Evolutionary conservation across 2,113 vertebrate genomes (phyloP), one percentile per base, ranked within the genome.

Genomic region (Condylura cristata): DNA sequence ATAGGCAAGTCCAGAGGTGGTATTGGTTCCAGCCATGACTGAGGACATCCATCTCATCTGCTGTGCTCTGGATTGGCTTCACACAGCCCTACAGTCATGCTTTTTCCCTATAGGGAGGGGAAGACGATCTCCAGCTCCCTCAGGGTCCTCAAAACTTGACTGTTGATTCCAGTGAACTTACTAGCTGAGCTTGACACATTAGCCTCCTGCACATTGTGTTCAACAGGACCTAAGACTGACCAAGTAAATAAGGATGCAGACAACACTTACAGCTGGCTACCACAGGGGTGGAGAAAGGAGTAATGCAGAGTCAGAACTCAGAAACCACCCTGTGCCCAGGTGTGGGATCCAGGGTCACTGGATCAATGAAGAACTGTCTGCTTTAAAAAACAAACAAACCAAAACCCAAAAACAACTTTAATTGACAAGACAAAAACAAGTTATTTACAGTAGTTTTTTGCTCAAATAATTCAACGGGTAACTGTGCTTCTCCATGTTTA

Each of bases 401-500:
- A 56, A 96, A 93, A 96, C 91, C 93, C 81, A 83, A 89, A 86
- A 96, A 87, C 92, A 96, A 93, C 80, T 97, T 97, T 97, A 97
- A 97, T 97, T 96, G 91, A 97, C 96, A 96, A 95, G 89, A 97
- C 94, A 97, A 96, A 93, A 97, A 86, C 91, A 66, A 95, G 76
- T 96, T 97, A 97, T 97, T 97, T 97, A 97, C 95, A 97, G 96
- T 97, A 97, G 96, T 93, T 97, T 90, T 95, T 94, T 89, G 60
- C 75, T 96, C 93, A 96, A 84, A 97, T 93, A 96, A 88, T 76
- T 96, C 89, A 95, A 94, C 4, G 78, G 90, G 96, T 78, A 95
- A 90, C 82, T 80, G 75, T 96, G 86, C 94, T 93, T 95, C 58
- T 86, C 86, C 86, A 94, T 72, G 56, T 92, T 92, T 95, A 61